phyloP scores from a whole-genome alignment of 2,888 invertebrate genomes.

The Stenoptilia bipunctidactyla region DNA sequence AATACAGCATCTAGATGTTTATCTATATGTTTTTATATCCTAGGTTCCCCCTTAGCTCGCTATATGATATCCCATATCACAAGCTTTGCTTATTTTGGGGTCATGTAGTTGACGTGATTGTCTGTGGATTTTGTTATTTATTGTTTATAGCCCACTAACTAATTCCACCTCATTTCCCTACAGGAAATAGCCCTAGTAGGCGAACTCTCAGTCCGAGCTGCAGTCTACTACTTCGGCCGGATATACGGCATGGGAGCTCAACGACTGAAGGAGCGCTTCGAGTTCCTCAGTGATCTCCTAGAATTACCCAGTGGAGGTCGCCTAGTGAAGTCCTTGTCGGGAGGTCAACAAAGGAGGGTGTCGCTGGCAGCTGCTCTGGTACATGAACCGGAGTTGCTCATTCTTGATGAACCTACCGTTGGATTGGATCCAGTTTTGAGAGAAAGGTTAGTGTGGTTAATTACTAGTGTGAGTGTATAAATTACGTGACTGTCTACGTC shows the following conservation, averaged over 20 bases:
- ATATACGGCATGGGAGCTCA: slow-evolving; percentile 82
- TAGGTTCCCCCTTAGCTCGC: no score
- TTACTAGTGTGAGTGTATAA: no score
- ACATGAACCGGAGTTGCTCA: slow-evolving; percentile 89
- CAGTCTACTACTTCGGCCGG: slow-evolving; percentile 88
- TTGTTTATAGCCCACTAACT: no score
- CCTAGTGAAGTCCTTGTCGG: slow-evolving; percentile 80
- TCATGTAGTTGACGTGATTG: no score
- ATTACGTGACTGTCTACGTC: no score
- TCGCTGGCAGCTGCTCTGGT: slow-evolving; percentile 91
- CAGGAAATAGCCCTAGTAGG: slow-evolving; percentile 84
- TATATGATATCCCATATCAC: no score
- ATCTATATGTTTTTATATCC: no score
- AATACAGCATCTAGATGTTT: no score
- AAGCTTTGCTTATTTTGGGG: no score
- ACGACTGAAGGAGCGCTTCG: slow-evolving; percentile 75
- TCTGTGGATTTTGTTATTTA: no score
- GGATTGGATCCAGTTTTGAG: slow-evolving; percentile 91
- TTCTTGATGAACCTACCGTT: slow-evolving; percentile 95
- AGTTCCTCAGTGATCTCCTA: slow-evolving; percentile 77
- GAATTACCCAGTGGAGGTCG: slow-evolving; percentile 80
- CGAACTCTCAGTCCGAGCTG: slow-evolving; percentile 86
- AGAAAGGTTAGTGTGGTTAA: slow-evolving; percentile 72
- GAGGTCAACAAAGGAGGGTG: slow-evolving; percentile 91
- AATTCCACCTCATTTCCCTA: not conserved